Conservation (phyloP, 2,888 invertebrate genomes). For the Sphaerophoria rueppellii region DNA sequence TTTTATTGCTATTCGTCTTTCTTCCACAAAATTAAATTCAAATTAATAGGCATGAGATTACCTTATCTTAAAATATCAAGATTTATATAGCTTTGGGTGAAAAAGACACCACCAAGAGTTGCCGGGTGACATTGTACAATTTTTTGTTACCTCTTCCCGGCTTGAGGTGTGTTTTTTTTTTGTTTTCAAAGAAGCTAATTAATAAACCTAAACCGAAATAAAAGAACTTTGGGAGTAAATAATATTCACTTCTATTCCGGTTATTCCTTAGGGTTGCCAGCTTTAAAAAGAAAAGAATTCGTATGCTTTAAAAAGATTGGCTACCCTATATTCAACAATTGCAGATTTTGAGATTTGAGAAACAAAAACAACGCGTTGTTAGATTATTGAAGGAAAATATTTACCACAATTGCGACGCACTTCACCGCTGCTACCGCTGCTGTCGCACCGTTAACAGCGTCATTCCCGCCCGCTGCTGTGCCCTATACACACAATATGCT, state of each 20-base stretch:
- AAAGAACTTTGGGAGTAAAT: slow-evolving; percentile 16
- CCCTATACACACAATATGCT: slow-evolving; percentile 57
- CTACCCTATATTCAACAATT: too few species aligned
- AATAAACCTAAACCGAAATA: slow-evolving; percentile 50
- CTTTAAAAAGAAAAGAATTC: too few species aligned
- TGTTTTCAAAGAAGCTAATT: slow-evolving; percentile 65
- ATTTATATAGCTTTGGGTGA: slow-evolving; percentile 27
- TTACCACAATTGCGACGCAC: slow-evolving; percentile 21
- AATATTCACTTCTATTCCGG: background rate
- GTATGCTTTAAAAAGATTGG: too few species aligned
- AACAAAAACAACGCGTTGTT: slow-evolving; percentile 7
- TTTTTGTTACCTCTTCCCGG: background rate
- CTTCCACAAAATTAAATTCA: slow-evolving; percentile 70
- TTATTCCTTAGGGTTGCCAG: background rate
- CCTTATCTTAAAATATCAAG: slow-evolving; percentile 40
- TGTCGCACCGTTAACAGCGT: background rate
- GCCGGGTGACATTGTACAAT: slow-evolving; percentile 38
- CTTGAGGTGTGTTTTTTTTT: background rate
- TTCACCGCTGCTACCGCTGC: too few species aligned
- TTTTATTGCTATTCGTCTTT: slow-evolving; percentile 49
- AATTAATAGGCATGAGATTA: slow-evolving; percentile 63
- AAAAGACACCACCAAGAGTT: slow-evolving; percentile 35
- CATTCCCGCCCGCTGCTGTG: slow-evolving; percentile 5
- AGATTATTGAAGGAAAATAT: slow-evolving; percentile 13
- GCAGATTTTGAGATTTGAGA: background rate